Base-by-base conservation (phyloP, 2,797 vertebrate species). In the Esox masquinongy region DNA sequence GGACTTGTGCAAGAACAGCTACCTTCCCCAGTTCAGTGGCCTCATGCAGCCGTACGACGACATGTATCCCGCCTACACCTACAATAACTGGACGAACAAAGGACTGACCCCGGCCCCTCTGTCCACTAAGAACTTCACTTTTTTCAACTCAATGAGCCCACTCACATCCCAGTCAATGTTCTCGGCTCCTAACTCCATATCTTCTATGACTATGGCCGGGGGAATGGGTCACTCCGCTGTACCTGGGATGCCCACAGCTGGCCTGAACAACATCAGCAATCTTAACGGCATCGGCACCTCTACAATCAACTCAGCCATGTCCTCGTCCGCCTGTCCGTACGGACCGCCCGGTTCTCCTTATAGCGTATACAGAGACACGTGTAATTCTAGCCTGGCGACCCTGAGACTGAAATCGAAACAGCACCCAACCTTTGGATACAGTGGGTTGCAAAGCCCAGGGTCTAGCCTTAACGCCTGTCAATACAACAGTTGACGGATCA, bases 71-170 rank as follows among this genome's bases (percentile, higher is more conserved):
- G 94, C 97, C 2, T 99, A 99, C 92, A 96, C 96, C 78, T 99
- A 99, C 94, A 99, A 99, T 95, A 99, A 99, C 94, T 99, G 98
- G 98, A 96, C 97, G 51, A 96, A 98, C 91, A 99, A 99, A 80
- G 97, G 96, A 82, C 94, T 99, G 78, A 90, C 96, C 31, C 96
- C 97, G 0, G 95, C 96, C 43, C 96, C 96, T 1, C 94, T 99
- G 26, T 96, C 97, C 85, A 96, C 97, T 83, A 99, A 99, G 86
- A 96, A 97, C 93, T 99, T 99, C 93, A 96, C 98, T 68, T 99
- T 99, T 91, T 99, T 99, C 91, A 99, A 99, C 92, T 98, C 97
- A 85, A 99, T 99, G 97, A 97, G 95, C 83, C 97, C 97, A 51
- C 94, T 99, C 14, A 97, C 97, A 16, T 97, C 97, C 2, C 98